phyloP scores from a whole-genome alignment of 2,888 invertebrate species.

The Philhelius pedissequus region DNA sequence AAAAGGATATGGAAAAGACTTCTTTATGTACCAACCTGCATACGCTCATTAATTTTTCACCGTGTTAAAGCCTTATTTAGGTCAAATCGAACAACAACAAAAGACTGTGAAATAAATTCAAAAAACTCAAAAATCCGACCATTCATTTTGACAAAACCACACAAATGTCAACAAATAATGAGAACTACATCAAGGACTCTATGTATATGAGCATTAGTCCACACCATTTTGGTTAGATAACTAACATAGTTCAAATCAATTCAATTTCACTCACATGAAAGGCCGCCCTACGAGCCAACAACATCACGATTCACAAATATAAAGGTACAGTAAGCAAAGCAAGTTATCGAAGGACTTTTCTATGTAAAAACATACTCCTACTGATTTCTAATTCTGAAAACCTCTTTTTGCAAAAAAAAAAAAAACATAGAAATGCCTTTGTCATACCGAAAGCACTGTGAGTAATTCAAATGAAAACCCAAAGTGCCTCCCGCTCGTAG shows the following conservation, averaged over 20 bases:
- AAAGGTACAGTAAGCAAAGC: too few species aligned
- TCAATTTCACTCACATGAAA: constrained; percentile 47
- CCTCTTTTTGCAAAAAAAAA: neutral
- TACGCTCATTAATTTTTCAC: constrained; percentile 40
- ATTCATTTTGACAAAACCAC: neutral
- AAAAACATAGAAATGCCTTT: constrained; percentile 40
- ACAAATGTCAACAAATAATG: constrained; percentile 5
- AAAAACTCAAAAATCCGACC: constrained; percentile 5
- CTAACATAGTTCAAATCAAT: constrained; percentile 46
- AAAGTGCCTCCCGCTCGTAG: neutral
- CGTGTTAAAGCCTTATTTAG: constrained; percentile 15
- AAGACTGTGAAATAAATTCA: neutral
- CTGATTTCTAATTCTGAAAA: constrained; percentile 8
- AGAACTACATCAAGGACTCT: neutral
- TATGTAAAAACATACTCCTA: neutral
- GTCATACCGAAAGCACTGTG: constrained; percentile 10
- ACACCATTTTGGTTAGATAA: constrained; percentile 36
- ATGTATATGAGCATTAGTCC: neutral
- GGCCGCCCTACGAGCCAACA: neutral
- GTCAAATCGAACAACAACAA: neutral
- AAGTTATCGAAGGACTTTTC: neutral
- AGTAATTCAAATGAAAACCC: constrained; percentile 21
- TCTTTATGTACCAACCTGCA: constrained; percentile 26
- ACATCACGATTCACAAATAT: too few species aligned
- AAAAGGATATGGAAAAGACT: neutral